These are phyloP conservation scores for Liasis olivaceus DNA, from an alignment of 2,797 vertebrate genomes.

Conservation along the genomic window DNA sequence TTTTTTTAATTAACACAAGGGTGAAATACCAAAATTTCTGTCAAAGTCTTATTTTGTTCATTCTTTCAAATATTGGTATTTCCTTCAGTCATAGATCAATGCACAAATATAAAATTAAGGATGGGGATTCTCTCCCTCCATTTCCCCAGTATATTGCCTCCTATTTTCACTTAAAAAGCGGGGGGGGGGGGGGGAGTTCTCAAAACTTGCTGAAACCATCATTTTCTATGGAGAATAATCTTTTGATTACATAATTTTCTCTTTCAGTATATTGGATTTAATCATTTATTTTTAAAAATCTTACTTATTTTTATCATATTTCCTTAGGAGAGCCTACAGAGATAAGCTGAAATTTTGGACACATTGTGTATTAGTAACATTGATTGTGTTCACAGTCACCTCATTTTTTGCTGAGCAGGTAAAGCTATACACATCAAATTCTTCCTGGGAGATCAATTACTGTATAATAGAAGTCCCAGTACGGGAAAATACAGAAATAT, in stretches of 20 bases:
- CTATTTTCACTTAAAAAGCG: background rate
- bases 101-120: background rate
- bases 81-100: background rate
- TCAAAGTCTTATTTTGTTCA: background rate
- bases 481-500: background rate
- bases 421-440: slow-evolving; percentile 45
- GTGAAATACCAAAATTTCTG: background rate
- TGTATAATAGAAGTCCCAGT: background rate
- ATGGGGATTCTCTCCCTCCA: background rate
- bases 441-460: background rate
- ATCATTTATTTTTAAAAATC: slow-evolving; percentile 16
- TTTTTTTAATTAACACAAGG: background rate
- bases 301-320: slow-evolving; percentile 56
- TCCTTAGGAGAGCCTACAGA: slow-evolving; percentile 89
- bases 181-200: background rate
- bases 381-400: slow-evolving; percentile 93
- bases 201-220: background rate
- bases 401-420: slow-evolving; percentile 99
- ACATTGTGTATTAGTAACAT: slow-evolving; percentile 91
- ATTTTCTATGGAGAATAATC: background rate
- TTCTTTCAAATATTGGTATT: background rate
- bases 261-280: background rate
- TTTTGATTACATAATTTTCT: background rate
- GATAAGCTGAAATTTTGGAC: slow-evolving; percentile 99
- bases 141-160: background rate